Percentiles rank a stretch among this genome's conserved stretches.
These are phyloP conservation scores for Miltochrista miniata DNA, from an alignment of 2,888 invertebrate species.

Conservation along the genomic window DNA sequence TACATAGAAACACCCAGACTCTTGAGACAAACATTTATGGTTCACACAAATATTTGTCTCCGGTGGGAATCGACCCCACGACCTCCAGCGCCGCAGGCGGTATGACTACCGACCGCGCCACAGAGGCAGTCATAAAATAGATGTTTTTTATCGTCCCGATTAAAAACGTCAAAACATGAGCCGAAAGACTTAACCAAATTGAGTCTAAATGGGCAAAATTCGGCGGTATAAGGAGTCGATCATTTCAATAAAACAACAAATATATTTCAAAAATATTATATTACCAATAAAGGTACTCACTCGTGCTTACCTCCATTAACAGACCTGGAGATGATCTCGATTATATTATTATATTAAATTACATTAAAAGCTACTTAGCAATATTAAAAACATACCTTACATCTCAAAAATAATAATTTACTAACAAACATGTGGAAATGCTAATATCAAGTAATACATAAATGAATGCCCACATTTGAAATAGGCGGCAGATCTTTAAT, in stretches of 20 bases:
- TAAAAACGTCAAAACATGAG: no score
- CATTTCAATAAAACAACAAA: constrained; percentile 46
- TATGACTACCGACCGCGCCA: no score
- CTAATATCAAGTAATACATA: constrained; percentile 5
- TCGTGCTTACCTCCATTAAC: constrained; percentile 65
- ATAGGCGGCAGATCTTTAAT: constrained; percentile 1
- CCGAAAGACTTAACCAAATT: no score
- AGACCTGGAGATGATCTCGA: constrained; percentile 66
- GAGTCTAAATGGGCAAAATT: no score
- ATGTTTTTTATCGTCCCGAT: no score
- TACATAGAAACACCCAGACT: no score
- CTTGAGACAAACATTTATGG: no score
- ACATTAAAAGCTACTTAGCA: constrained; percentile 79
- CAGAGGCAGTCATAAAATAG: no score
- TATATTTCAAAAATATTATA: constrained; percentile 63
- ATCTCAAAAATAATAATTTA: constrained; percentile 83
- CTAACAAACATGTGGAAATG: constrained; percentile 69
- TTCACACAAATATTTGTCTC: no score
- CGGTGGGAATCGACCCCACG: no score
- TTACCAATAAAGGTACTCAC: constrained; percentile 73
- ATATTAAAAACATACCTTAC: constrained; percentile 79
- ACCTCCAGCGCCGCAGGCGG: no score
- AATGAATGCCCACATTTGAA: neutral
- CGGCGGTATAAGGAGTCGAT: no score
- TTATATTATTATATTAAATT: constrained; percentile 78